Base-by-base conservation (phyloP, 1,140 invertebrate genomes). In the Bursaphelenchus mucronatus region DNA sequence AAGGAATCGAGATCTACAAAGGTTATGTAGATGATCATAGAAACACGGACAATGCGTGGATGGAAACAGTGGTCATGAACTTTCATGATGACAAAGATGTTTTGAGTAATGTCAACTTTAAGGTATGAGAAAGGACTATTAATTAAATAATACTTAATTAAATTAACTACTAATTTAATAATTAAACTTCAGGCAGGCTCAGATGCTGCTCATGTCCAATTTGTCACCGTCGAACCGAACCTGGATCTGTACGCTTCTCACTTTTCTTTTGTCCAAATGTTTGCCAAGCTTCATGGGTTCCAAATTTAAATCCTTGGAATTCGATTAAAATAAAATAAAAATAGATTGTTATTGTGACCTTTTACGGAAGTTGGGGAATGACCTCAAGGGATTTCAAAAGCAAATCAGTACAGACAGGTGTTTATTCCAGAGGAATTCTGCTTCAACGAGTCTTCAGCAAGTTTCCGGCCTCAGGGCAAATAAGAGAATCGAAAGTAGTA, bases 51-150 rank as follows among this genome's bases (percentile, higher is more conserved):
- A 80, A 85, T 30, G 94, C 92, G 0, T 97, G 94, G 94, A 91
- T 97, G 85, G 94, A 97, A 83, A 96, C 92, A 2, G 83, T 88
- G 11, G 92, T 89, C 9, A 85, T 88, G 15, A 93, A 91, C 84
- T 96, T 94, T 81, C 94, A 97, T 81, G 92, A 95, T 77, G 86
- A 89, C 9, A 82, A 83, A 52, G 89, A 88, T 5, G 83, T 69
- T 84, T 89, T 64, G 87, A 86, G 52, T 19, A 82, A 86, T 44
- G 82, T 94, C 57, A 77, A 86, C 13, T 82, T 96, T 11, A 83
- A 86, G 64, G 91, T 70, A 8, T 30, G 30, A 30, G 30, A 5
- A 30, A 30, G 30, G 30, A 5, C 30, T 30, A 30, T 30, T 30
- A 30, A 30, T 3, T 30, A 30, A 30, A 30, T n/a, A n/a, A n/a